Evolutionary conservation across 2,888 invertebrate species (phyloP).

Genomic region (Tenthredo scrophulariae): DNA sequence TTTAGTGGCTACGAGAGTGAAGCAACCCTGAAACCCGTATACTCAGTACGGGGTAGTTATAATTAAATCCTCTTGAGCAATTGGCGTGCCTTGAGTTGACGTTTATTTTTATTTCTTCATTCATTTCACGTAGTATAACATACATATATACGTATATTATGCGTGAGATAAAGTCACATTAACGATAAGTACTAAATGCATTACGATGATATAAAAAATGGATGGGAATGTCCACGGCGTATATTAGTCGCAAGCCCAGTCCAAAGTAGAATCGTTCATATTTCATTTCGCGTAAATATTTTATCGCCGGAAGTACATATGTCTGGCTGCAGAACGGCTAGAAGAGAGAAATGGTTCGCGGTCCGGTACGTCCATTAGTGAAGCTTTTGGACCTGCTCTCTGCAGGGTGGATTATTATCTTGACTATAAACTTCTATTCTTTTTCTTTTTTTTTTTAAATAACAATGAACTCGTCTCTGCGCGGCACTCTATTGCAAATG

Average conservation of each 20-base stretch:
- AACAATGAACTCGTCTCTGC: neutral
- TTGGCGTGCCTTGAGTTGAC: neutral
- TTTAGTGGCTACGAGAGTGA: constrained; percentile 13
- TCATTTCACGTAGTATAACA: neutral
- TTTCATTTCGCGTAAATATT: constrained; percentile 43
- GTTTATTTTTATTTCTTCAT: constrained; percentile 10
- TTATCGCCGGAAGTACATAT: neutral
- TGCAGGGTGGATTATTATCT: constrained; percentile 15
- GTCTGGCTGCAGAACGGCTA: neutral
- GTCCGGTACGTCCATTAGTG: constrained; percentile 40
- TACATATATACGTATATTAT: neutral
- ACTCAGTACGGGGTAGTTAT: neutral
- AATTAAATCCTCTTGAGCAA: neutral
- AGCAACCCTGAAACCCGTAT: neutral
- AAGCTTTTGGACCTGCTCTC: constrained; percentile 35
- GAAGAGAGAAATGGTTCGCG: constrained; percentile 24
- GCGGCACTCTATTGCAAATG: neutral
- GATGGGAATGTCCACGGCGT: neutral
- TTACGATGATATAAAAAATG: neutral
- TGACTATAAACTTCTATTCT: neutral
- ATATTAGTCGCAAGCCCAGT: constrained; percentile 22
- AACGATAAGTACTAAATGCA: neutral
- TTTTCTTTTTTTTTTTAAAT: neutral
- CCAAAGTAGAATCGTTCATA: constrained; percentile 43
- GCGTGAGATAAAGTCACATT: constrained; percentile 6